Percentiles rank a stretch among this genome's conserved stretches.
Evolutionary conservation across 1,140 invertebrate genomes (phyloP).

Genomic region (Streblospio benedicti): DNA sequence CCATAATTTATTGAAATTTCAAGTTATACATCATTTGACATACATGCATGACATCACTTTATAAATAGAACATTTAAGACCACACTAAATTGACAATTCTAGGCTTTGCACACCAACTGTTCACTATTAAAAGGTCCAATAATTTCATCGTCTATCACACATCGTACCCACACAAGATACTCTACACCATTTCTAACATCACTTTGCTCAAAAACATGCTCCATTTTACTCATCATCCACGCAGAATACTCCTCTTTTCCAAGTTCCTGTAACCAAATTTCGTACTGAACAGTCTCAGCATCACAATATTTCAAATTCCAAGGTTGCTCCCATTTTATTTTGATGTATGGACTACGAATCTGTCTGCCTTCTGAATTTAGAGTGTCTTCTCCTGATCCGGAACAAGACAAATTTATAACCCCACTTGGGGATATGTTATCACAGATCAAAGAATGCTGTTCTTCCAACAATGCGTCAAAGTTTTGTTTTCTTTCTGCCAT

Average conservation of each 20-base stretch:
- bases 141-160: background rate
- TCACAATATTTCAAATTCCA: constrained; percentile 26
- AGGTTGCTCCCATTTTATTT: constrained; percentile 20
- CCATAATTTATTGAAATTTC: too few species aligned
- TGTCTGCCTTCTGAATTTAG: too few species aligned
- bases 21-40: too few species aligned
- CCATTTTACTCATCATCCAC: constrained; percentile 4
- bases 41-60: too few species aligned
- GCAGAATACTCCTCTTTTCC: constrained; percentile 1
- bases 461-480: too few species aligned
- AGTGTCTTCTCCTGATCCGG: too few species aligned
- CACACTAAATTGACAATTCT: too few species aligned
- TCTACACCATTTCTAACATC: background rate
- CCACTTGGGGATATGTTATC: too few species aligned
- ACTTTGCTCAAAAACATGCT: background rate
- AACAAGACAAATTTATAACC: too few species aligned
- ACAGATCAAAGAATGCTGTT: too few species aligned
- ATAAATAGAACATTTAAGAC: too few species aligned
- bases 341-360: background rate
- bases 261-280: constrained; percentile 24
- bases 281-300: constrained; percentile 20
- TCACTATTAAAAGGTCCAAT: constrained; percentile 16
- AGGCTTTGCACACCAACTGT: constrained; percentile 1
- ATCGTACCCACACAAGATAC: constrained; percentile 15
- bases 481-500: background rate